phyloP scores from a whole-genome alignment of 2,797 vertebrate genomes.

The Spheniscus humboldti region DNA sequence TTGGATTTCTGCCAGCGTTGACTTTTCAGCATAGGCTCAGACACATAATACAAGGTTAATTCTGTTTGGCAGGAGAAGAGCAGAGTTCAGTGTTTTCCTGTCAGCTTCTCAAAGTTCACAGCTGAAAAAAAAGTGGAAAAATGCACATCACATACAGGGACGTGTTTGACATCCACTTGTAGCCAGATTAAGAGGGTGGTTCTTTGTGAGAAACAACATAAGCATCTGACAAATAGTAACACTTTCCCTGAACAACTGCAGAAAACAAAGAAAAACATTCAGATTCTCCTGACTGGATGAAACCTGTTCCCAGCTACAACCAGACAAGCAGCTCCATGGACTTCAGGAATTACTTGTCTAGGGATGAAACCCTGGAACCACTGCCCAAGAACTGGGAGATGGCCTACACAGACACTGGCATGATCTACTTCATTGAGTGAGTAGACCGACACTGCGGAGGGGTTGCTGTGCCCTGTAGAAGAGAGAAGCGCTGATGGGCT shows the following conservation, averaged over 20 bases:
- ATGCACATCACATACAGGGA: neutral
- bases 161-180: constrained; percentile 6
- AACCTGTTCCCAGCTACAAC: constrained; percentile 93
- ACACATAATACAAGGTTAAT: neutral
- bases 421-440: constrained; percentile 99
- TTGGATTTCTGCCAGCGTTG: neutral
- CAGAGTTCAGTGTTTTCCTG: constrained; percentile 37
- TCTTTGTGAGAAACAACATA: constrained; percentile 51
- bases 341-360: constrained; percentile 84
- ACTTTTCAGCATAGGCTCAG: constrained; percentile 10
- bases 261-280: constrained; percentile 79
- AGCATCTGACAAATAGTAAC: constrained; percentile 53
- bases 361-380: constrained; percentile 90
- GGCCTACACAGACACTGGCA: constrained; percentile 96
- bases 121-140: constrained; percentile 24
- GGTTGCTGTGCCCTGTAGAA: neutral
- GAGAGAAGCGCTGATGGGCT: neutral
- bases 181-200: constrained; percentile 35
- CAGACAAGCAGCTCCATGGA: constrained; percentile 92
- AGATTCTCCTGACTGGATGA: constrained; percentile 89
- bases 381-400: constrained; percentile 96
- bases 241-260: constrained; percentile 68
- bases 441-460: constrained; percentile 39
- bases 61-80: constrained; percentile 22
- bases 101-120: constrained; percentile 42